Percentiles rank a stretch among this genome's conserved stretches.
Evolutionary conservation across 1,140 invertebrate species (phyloP).

Genomic region (Chymomyza costata): DNA sequence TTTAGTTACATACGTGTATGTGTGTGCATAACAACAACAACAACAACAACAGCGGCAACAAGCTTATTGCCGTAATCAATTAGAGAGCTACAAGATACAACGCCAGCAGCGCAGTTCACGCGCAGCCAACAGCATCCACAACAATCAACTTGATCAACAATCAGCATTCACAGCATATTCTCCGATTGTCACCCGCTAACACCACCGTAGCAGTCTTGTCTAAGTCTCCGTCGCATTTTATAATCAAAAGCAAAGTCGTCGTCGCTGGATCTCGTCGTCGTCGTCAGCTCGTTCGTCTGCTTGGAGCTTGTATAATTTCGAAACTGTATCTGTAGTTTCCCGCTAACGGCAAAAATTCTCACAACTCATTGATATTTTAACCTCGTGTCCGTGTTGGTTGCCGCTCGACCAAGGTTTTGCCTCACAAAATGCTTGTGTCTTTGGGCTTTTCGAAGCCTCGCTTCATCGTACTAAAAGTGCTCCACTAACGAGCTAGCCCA

Average conservation of each 20-base stretch:
- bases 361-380: conserved; percentile 73
- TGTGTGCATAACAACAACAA: conserved; percentile 1
- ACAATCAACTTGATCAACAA: conserved; percentile 38
- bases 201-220: conserved; percentile 3
- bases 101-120: conserved; percentile 24
- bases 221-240: conserved; percentile 48
- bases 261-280: conserved; percentile 40
- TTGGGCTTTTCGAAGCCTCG: conserved; percentile 74
- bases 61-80: conserved; percentile 45
- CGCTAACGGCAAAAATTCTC: conserved; percentile 69
- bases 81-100: conserved; percentile 42
- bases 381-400: conserved; percentile 74
- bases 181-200: neutral
- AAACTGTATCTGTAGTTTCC: conserved; percentile 72
- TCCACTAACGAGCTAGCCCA: conserved; percentile 48
- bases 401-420: conserved; percentile 71
- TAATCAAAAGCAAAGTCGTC: conserved; percentile 47
- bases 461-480: conserved; percentile 75
- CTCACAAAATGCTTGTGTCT: conserved; percentile 73
- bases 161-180: conserved; percentile 5
- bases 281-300: neutral
- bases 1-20: too few relatives aligned
- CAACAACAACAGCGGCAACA: conserved; percentile 21
- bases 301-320: conserved; percentile 41
- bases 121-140: conserved; percentile 31